Evolutionary conservation across 1,140 invertebrate species (phyloP).

Genomic region (Cherax quadricarinatus): DNA sequence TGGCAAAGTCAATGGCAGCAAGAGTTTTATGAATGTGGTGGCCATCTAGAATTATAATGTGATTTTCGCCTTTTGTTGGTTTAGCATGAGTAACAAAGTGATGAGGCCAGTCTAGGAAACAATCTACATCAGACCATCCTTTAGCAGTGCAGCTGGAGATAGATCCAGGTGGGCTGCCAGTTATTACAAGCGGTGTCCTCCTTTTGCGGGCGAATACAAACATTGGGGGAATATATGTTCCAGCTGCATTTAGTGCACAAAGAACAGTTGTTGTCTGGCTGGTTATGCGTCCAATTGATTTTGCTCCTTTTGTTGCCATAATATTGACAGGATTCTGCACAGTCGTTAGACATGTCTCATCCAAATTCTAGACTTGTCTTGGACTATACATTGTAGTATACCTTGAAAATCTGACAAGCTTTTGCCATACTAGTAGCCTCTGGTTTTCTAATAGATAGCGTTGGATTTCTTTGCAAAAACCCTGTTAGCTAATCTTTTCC

Average conservation of each 20-base stretch:
- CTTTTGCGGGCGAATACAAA: neutral
- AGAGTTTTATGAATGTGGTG: neutral
- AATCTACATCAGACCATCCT: conserved; percentile 14
- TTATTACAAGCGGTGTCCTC: no score
- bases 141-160: neutral
- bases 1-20: neutral
- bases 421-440: conserved; percentile 10
- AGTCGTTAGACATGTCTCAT: conserved; percentile 33
- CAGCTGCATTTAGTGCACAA: conserved; percentile 45
- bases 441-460: conserved; percentile 31
- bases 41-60: conserved; percentile 27
- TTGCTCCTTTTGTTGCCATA: conserved; percentile 37
- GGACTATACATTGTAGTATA: conserved; percentile 29
- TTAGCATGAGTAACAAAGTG: no score
- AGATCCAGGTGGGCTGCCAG: no score
- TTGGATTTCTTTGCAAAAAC: conserved; percentile 2
- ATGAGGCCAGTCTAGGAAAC: no score
- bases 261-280: conserved; percentile 32
- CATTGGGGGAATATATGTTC: conserved; percentile 37
- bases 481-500: conserved; percentile 16
- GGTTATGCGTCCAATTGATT: conserved; percentile 31
- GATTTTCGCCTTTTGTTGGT: neutral
- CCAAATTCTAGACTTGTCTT: conserved; percentile 36
- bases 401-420: conserved; percentile 3
- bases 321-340: conserved; percentile 32